These are phyloP conservation scores for Lysiphlebus fabarum DNA, from an alignment of 1,140 invertebrate genomes.

Conservation along the genomic window DNA sequence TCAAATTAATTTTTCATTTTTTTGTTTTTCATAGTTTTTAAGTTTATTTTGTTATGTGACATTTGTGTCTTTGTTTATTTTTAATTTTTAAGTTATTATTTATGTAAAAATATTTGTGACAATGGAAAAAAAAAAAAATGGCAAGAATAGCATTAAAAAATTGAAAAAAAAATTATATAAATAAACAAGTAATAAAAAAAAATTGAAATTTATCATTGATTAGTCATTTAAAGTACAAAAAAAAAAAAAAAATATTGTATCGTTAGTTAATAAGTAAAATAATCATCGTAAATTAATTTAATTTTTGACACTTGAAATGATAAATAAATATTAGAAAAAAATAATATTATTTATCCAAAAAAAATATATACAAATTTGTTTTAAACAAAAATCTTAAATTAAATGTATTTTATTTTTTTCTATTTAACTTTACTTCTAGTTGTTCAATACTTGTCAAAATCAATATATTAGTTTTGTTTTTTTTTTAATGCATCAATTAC, in stretches of 20 bases:
- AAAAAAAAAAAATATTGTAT: constrained; percentile 55
- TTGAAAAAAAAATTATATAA: constrained; percentile 26
- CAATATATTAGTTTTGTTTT: constrained; percentile 19
- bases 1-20: constrained; percentile 30
- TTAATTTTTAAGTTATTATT: constrained; percentile 30
- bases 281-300: no score
- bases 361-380: not conserved
- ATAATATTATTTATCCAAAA: constrained; percentile 32
- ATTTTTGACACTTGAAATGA: not conserved
- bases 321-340: not conserved
- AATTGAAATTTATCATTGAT: constrained; percentile 42
- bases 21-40: constrained; percentile 24
- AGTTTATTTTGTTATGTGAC: constrained; percentile 17
- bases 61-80: constrained; percentile 29
- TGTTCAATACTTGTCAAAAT: no score
- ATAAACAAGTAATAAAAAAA: constrained; percentile 19
- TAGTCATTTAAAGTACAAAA: constrained; percentile 59
- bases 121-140: constrained; percentile 35
- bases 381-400: constrained; percentile 27
- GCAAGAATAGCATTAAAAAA: constrained; percentile 43
- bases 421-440: constrained; percentile 27
- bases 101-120: constrained; percentile 12
- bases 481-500: constrained; percentile 25
- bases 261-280: constrained; percentile 41
- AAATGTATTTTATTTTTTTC: constrained; percentile 27